Base-by-base conservation (phyloP, 2,113 vertebrate genomes). In the Elanoides forficatus region DNA sequence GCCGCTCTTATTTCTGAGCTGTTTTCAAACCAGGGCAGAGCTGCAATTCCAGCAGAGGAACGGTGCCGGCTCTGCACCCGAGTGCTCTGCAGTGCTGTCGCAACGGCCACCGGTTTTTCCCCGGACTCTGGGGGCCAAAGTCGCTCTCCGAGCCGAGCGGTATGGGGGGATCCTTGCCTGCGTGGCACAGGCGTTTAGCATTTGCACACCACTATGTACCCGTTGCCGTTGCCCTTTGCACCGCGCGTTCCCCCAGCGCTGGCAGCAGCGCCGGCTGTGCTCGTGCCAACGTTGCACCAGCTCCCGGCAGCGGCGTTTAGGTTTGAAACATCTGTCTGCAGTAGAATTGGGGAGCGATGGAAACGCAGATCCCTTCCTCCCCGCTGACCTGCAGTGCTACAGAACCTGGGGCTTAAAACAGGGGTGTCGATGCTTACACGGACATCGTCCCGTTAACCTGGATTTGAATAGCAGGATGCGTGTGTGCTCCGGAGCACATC, bases 191-290 rank as follows among this genome's bases (percentile, higher is more conserved):
- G 75, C 86, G 42, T 40, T 68, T 12, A 18, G 40, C 45, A 5
- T 65, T 34, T 1, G 17, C 36, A 15, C 36, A 10, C 0, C 50
- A 5, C 14, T 4, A 0, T 1, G 11, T 15, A 3, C 23, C 1
- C 5, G 30, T 7, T 14, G 1, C 67, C 0, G 1, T 14, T n/a
- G 36, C 43, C 60, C 23, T n/a, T 42, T 4, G 66, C 48, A 2
- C 62, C 0, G 1, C 0, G 27, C 0, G 0, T 36, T 34, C 20
- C 29, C n/a, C 43, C 17, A 1, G n/a, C 0, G 5, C 52, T 1
- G 45, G 56, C 22, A 3, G 15, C 38, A 42, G 47, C 29, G 8
- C n/a, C 5, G 2, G n/a, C 2, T 2, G 12, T 34, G 79, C 70
- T 60, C 4, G 2, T 34, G 67, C 40, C 70, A 18, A 70, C 15